Evolutionary conservation across 2,888 invertebrate genomes (phyloP).

Genomic region (Ophioninae sp.): DNA sequence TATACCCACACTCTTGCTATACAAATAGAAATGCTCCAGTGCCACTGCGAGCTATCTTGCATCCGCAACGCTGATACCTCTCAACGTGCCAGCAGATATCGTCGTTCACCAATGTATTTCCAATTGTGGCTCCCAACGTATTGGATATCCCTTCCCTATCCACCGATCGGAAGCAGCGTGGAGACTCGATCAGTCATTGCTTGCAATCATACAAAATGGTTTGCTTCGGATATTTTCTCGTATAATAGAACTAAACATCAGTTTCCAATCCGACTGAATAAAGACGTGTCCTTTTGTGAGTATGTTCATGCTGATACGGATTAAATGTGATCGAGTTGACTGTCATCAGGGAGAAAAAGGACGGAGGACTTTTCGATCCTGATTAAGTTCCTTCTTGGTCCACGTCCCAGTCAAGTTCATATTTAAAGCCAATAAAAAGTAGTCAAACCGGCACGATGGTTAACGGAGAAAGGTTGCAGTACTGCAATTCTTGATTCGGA

Average conservation of each 20-base stretch:
- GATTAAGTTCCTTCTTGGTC: too few species aligned
- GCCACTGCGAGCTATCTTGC: background rate
- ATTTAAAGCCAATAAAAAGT: too few species aligned
- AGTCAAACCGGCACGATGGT: too few species aligned
- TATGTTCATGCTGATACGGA: background rate
- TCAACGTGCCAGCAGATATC: constrained; percentile 2
- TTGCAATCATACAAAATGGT: background rate
- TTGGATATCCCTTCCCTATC: constrained; percentile 22
- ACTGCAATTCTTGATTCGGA: background rate
- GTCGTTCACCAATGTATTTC: constrained; percentile 13
- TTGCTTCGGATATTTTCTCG: background rate
- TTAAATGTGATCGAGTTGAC: background rate
- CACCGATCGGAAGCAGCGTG: constrained; percentile 1
- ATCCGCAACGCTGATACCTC: background rate
- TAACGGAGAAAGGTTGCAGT: too few species aligned
- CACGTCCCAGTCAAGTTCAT: too few species aligned
- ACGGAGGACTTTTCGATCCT: too few species aligned
- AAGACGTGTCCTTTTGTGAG: background rate
- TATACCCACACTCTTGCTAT: constrained; percentile 14
- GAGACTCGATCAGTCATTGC: background rate
- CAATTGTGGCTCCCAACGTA: constrained; percentile 13
- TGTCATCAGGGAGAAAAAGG: too few species aligned
- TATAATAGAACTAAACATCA: background rate
- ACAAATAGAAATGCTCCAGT: constrained; percentile 13
- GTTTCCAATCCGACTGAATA: background rate